These are phyloP conservation scores for Orchesellides sinensis DNA, from an alignment of 2,888 invertebrate species.

Conservation along the genomic window DNA sequence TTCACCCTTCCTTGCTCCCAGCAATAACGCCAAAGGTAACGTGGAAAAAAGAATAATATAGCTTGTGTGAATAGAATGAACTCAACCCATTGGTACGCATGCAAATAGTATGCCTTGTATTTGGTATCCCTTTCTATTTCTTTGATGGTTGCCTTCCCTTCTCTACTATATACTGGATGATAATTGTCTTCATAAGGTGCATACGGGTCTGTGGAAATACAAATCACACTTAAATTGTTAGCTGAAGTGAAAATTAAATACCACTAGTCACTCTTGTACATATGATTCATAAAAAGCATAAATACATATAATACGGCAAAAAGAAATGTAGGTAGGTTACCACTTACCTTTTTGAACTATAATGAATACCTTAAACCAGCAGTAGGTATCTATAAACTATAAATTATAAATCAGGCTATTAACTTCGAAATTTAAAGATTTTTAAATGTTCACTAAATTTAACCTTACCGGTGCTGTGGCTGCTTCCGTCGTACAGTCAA, in stretches of 20 bases:
- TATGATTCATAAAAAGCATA: no score
- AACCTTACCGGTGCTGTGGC: slow-evolving; percentile 76
- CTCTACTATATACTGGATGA: background rate
- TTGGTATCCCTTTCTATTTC: background rate
- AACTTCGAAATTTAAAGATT: background rate
- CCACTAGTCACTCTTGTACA: no score
- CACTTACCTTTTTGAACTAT: slow-evolving; percentile 82
- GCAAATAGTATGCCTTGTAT: slow-evolving; percentile 28
- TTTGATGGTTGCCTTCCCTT: no score
- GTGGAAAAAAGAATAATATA: slow-evolving; percentile 75
- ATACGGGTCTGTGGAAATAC: background rate
- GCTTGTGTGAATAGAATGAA: slow-evolving; percentile 95
- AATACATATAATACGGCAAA: no score
- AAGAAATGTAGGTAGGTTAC: no score
- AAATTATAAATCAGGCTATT: slow-evolving; percentile 6
- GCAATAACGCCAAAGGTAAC: slow-evolving; percentile 61
- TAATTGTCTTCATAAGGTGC: background rate
- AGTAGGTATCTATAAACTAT: slow-evolving; percentile 94
- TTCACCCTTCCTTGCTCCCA: slow-evolving; percentile 61
- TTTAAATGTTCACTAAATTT: no score
- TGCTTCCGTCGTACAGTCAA: slow-evolving; percentile 93
- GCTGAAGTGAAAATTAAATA: no score
- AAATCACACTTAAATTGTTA: no score
- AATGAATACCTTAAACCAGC: slow-evolving; percentile 93
- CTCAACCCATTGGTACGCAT: slow-evolving; percentile 91